These are phyloP conservation scores for Nebria salina DNA, from an alignment of 2,888 invertebrate genomes.

Conservation along the genomic window DNA sequence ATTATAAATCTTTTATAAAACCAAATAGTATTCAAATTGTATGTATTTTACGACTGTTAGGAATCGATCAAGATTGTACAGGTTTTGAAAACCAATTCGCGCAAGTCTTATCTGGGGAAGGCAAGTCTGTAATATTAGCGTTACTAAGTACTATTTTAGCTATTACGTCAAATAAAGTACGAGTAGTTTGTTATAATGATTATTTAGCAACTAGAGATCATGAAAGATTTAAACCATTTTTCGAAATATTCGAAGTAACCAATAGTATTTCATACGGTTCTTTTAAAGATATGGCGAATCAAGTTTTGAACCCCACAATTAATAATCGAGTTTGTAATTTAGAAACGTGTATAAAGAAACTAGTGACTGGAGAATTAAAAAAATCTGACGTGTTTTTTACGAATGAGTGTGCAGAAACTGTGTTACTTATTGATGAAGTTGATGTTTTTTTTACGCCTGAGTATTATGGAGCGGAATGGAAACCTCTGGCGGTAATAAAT, in stretches of 20 bases:
- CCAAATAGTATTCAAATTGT: conserved; percentile 14
- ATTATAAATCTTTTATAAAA: background rate
- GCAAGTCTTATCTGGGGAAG: conserved; percentile 17
- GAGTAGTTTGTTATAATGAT: conserved; percentile 17
- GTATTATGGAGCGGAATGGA: conserved; percentile 5
- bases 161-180: background rate
- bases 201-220: conserved; percentile 5
- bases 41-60: conserved; percentile 13
- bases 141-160: background rate
- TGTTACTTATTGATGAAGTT: conserved; percentile 25
- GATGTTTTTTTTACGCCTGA: conserved; percentile 9
- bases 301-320: background rate
- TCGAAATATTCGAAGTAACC: background rate
- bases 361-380: background rate
- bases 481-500: background rate
- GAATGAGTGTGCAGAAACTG: background rate
- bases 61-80: background rate
- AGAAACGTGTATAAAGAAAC: background rate
- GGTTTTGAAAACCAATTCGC: conserved; percentile 5
- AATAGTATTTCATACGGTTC: conserved; percentile 4
- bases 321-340: background rate
- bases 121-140: conserved; percentile 4
- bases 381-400: background rate
- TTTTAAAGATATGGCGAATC: conserved; percentile 22
- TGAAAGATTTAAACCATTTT: background rate